phyloP scores from a whole-genome alignment of 2,888 invertebrate species.

The Drosophila antonietae region DNA sequence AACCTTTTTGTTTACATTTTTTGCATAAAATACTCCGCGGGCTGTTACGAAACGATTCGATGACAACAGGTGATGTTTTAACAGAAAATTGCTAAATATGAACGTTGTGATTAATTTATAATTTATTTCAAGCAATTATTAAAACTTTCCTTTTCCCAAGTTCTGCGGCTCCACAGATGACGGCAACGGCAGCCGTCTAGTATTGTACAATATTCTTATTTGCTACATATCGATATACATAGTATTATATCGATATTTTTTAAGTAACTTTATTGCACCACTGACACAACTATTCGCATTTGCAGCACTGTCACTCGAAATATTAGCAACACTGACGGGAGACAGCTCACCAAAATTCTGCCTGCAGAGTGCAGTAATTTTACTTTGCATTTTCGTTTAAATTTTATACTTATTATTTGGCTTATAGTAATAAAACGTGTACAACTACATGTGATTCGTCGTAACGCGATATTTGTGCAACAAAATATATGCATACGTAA shows the following conservation, averaged over 20 bases:
- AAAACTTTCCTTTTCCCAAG: constrained; percentile 55
- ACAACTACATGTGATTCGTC: constrained; percentile 25
- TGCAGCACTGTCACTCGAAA: constrained; percentile 21
- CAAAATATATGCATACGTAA: constrained; percentile 25
- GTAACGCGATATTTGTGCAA: constrained; percentile 8
- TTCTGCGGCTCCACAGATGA: constrained; percentile 54
- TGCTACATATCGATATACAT: constrained; percentile 11
- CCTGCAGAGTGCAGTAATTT: constrained; percentile 69
- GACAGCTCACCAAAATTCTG: constrained; percentile 77
- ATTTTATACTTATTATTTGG: constrained; percentile 73
- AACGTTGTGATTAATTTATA: constrained; percentile 19
- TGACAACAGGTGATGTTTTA: not conserved
- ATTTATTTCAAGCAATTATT: constrained; percentile 25
- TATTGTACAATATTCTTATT: constrained; percentile 21
- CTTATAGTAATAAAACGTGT: constrained; percentile 36
- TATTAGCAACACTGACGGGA: constrained; percentile 52
- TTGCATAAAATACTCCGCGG: not conserved
- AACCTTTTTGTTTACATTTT: constrained; percentile 82
- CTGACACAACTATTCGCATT: not conserved
- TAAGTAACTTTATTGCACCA: not conserved
- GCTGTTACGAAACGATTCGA: not conserved
- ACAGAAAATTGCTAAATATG: not conserved
- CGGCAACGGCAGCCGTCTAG: constrained; percentile 54
- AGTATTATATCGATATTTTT: constrained; percentile 4
- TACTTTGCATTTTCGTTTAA: constrained; percentile 72